These are phyloP conservation scores for Scomber colias DNA, from an alignment of 2,113 vertebrate genomes.

Conservation along the genomic window DNA sequence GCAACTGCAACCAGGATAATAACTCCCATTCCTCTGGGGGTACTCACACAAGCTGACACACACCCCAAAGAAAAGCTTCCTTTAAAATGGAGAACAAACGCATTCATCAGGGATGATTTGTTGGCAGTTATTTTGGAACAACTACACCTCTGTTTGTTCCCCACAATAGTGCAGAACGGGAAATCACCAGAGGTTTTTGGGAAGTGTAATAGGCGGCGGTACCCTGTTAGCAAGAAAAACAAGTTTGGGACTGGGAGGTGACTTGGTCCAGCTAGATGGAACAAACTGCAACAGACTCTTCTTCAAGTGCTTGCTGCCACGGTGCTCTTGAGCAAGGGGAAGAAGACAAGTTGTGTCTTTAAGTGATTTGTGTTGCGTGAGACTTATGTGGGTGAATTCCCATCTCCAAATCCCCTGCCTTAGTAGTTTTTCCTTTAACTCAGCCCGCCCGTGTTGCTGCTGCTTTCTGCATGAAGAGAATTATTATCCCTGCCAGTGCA, in stretches of 20 bases:
- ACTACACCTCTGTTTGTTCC: slow-evolving; percentile 30
- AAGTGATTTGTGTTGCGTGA: slow-evolving; percentile 45
- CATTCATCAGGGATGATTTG: slow-evolving; percentile 20
- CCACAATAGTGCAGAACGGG: slow-evolving; percentile 3
- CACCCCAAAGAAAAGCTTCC: slow-evolving; percentile 19
- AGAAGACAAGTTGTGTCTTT: slow-evolving; percentile 1
- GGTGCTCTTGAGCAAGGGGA: slow-evolving; percentile 27
- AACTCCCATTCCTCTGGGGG: slow-evolving; percentile 12
- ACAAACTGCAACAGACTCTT: slow-evolving; percentile 5
- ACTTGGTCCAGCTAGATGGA: neutral
- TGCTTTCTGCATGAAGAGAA: slow-evolving; percentile 63
- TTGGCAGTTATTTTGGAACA: slow-evolving; percentile 36
- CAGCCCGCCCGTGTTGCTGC: slow-evolving; percentile 27
- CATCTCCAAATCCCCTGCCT: slow-evolving; percentile 55
- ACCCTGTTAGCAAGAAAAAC: slow-evolving; percentile 8
- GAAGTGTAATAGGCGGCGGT: neutral
- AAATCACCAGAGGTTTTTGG: slow-evolving; percentile 22
- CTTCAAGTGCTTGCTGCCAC: neutral
- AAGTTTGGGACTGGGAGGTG: neutral
- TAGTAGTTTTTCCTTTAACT: slow-evolving; percentile 64
- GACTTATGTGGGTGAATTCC: slow-evolving; percentile 58
- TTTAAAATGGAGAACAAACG: slow-evolving; percentile 31
- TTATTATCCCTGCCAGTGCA: slow-evolving; percentile 61
- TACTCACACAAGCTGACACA: slow-evolving; percentile 5
- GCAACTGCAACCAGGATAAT: slow-evolving; percentile 15